These are phyloP conservation scores for Euproctis similis DNA, from an alignment of 2,888 invertebrate species.

Conservation along the genomic window DNA sequence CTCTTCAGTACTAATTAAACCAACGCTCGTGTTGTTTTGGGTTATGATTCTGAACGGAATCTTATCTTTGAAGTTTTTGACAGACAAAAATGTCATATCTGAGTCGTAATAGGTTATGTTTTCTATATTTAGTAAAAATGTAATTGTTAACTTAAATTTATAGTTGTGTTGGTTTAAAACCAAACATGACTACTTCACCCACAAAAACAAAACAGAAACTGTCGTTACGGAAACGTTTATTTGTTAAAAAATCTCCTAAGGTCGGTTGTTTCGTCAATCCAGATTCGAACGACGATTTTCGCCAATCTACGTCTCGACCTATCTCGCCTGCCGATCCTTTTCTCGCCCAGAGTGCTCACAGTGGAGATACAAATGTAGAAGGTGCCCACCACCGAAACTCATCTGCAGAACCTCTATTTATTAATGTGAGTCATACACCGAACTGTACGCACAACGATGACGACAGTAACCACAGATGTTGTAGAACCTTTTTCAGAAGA, in stretches of 20 bases:
- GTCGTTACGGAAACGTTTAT: conserved; percentile 64
- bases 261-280: conserved; percentile 71
- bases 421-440: conserved; percentile 32
- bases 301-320: conserved; percentile 59
- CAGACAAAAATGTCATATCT: conserved; percentile 42
- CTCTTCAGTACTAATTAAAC: too few species aligned
- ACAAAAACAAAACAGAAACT: conserved; percentile 67
- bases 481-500: conserved; percentile 60
- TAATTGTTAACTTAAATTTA: conserved; percentile 67
- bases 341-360: conserved; percentile 57
- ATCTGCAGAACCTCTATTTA: conserved; percentile 34
- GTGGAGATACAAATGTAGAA: conserved; percentile 39
- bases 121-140: conserved; percentile 64
- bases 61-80: conserved; percentile 19
- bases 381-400: conserved; percentile 34
- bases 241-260: conserved; percentile 71
- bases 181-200: conserved; percentile 69
- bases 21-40: too few species aligned
- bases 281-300: conserved; percentile 64
- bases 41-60: conserved; percentile 16
- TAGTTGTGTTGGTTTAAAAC: conserved; percentile 48
- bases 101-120: conserved; percentile 58
- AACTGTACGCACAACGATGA: conserved; percentile 44
- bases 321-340: conserved; percentile 69
- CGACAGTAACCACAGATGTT: conserved; percentile 56